Evolutionary conservation across 2,113 vertebrate genomes (phyloP).

Genomic region (cattle (Bos taurus)): DNA sequence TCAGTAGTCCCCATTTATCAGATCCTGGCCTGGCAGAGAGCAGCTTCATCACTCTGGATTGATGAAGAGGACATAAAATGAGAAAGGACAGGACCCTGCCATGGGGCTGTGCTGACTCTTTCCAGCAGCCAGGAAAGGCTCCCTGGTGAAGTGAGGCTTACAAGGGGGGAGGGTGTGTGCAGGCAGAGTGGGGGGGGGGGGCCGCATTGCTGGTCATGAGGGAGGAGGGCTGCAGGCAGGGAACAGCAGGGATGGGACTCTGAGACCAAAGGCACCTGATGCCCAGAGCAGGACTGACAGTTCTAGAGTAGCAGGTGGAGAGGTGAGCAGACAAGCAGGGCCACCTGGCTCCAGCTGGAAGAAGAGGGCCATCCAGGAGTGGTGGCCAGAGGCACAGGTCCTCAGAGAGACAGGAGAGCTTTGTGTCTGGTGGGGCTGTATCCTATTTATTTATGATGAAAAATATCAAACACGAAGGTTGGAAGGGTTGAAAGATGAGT

Average conservation of each 20-base stretch:
- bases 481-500: neutral
- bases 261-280: neutral
- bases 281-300: neutral
- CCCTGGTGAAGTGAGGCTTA: neutral
- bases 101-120: rapidly evolving
- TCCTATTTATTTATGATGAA: neutral
- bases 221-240: no score
- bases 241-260: neutral
- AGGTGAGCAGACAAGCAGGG: neutral
- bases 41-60: neutral
- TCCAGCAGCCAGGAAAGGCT: neutral
- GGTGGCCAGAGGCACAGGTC: neutral
- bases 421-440: neutral
- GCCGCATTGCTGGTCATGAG: rapidly evolving
- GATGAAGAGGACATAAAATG: neutral
- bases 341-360: neutral
- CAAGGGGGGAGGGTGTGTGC: neutral
- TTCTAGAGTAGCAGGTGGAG: rapidly evolving
- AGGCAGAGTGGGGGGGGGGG: rapidly evolving
- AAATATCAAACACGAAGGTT: neutral
- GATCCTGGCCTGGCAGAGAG: neutral
- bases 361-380: no score
- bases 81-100: neutral
- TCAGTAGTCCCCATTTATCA: neutral
- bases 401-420: neutral